These are phyloP conservation scores for Drosophila ercepeae DNA, from an alignment of 1,140 invertebrate genomes.

Conservation along the genomic window DNA sequence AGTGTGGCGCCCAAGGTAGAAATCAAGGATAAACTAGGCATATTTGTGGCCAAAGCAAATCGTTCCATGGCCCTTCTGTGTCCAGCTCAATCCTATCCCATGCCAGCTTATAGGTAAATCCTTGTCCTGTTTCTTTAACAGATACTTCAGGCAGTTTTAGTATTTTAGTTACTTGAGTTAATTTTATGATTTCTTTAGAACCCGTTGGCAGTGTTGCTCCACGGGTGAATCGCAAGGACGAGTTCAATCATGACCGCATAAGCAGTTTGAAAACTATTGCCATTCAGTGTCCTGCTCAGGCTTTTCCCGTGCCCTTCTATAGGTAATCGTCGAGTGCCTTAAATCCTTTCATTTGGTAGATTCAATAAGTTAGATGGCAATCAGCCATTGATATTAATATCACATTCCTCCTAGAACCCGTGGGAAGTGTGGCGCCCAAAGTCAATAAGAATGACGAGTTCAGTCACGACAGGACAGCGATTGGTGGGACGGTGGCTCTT, in stretches of 20 bases:
- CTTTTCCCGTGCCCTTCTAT: slow-evolving; percentile 87
- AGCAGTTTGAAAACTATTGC: slow-evolving; percentile 83
- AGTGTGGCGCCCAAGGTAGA: slow-evolving; percentile 87
- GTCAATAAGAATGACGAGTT: slow-evolving; percentile 86
- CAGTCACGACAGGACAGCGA: slow-evolving; percentile 79
- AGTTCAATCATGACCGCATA: slow-evolving; percentile 87
- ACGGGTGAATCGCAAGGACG: slow-evolving; percentile 89
- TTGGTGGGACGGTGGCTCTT: slow-evolving; percentile 80
- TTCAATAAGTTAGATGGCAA: neutral
- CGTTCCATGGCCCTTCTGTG: slow-evolving; percentile 86
- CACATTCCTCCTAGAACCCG: slow-evolving; percentile 51
- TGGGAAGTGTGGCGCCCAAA: slow-evolving; percentile 88
- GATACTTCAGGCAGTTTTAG: slow-evolving; percentile 10
- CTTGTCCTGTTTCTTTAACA: neutral
- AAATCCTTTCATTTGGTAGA: neutral
- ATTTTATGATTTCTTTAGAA: slow-evolving; percentile 85
- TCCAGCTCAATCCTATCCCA: slow-evolving; percentile 90
- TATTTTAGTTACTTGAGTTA: neutral
- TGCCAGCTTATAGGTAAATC: slow-evolving; percentile 86
- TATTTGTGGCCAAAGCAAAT: slow-evolving; percentile 65
- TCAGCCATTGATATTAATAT: neutral
- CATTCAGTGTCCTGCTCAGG: slow-evolving; percentile 87
- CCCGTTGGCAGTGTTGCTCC: slow-evolving; percentile 90
- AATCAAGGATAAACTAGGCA: slow-evolving; percentile 84
- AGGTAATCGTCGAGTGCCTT: slow-evolving; percentile 84